phyloP scores from a whole-genome alignment of 2,888 invertebrate genomes.

The Drosophila mercatorum region DNA sequence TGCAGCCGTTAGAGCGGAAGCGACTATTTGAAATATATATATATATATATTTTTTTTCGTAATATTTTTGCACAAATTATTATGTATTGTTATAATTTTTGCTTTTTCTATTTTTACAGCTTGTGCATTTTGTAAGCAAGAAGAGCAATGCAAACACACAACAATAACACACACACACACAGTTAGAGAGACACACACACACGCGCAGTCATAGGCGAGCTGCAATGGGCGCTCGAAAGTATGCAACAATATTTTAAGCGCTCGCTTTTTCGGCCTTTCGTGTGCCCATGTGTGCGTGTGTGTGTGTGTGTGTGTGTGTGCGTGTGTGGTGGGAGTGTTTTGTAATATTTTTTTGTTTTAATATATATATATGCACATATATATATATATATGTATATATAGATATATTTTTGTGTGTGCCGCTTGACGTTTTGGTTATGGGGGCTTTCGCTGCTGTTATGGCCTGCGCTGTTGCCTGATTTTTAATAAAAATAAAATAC shows the following conservation, averaged over 20 bases:
- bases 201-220: conserved; percentile 26
- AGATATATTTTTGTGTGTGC: conserved; percentile 41
- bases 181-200: conserved; percentile 7
- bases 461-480: conserved; percentile 55
- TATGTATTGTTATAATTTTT: conserved; percentile 74
- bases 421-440: conserved; percentile 60
- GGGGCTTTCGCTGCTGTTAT: conserved; percentile 41
- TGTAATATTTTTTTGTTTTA: conserved; percentile 51
- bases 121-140: conserved; percentile 28
- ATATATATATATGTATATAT: conserved; percentile 13
- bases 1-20: conserved; percentile 61
- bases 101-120: conserved; percentile 22
- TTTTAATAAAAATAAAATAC: conserved; percentile 69
- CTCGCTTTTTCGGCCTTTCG: conserved; percentile 44
- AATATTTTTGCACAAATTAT: conserved; percentile 77
- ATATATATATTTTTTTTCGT: conserved; percentile 52
- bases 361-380: conserved; percentile 29
- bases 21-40: conserved; percentile 77
- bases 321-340: conserved; percentile 34
- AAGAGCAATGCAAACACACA: conserved; percentile 37
- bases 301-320: conserved; percentile 14
- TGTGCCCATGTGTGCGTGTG: conserved; percentile 2
- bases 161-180: conserved; percentile 6
- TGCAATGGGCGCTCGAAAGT: conserved; percentile 50
- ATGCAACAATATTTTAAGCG: conserved; percentile 64